phyloP scores from a whole-genome alignment of 2,113 vertebrate genomes.

The Hystrix brachyura region DNA sequence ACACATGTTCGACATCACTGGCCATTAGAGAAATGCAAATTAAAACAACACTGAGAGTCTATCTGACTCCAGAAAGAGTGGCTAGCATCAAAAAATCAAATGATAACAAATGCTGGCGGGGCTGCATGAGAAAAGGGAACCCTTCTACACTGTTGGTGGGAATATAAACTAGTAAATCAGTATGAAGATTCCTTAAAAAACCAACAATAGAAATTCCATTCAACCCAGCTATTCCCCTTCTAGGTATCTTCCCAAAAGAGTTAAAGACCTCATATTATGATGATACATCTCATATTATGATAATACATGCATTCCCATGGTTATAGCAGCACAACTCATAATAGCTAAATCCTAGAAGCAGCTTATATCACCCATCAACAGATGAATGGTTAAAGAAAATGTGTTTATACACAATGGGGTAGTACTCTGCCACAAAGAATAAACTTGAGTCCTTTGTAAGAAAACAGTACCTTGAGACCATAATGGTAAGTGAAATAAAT shows the following conservation, averaged over 20 bases:
- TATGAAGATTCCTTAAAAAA: not conserved
- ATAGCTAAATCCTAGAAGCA: not conserved
- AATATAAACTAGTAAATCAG: not conserved
- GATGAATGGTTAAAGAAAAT: not conserved
- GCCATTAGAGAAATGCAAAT: not conserved
- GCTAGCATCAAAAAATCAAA: not conserved
- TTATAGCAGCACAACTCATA: not conserved
- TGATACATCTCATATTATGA: not conserved
- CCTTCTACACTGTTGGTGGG: not conserved
- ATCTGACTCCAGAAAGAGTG: not conserved
- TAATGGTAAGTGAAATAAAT: not conserved
- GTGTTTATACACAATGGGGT: not conserved
- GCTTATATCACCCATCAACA: not conserved
- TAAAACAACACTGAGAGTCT: not conserved
- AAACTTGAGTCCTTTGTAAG: not conserved
- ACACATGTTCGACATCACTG: not conserved
- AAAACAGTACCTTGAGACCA: not conserved
- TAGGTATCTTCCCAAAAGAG: not conserved
- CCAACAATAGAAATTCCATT: not conserved
- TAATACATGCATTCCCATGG: not conserved
- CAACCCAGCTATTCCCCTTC: not conserved
- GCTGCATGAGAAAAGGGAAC: not conserved
- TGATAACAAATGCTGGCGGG: not conserved
- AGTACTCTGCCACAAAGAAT: not conserved
- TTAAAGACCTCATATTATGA: not conserved